Evolutionary conservation across 2,113 vertebrate species (phyloP).

Genomic region (Pleuronectes platessa): DNA sequence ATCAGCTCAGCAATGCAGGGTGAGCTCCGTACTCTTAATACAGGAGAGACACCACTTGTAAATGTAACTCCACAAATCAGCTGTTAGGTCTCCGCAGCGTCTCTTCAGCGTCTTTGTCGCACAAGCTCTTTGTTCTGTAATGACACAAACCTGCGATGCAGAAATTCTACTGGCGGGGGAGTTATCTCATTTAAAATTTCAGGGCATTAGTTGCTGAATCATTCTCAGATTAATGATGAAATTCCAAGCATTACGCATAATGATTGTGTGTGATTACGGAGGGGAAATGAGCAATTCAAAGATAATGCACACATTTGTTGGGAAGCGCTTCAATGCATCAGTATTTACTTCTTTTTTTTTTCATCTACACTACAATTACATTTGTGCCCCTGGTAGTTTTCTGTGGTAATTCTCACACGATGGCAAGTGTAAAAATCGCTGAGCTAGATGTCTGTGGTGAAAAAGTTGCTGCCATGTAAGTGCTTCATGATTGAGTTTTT

Average conservation of each 20-base stretch:
- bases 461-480: conserved; percentile 19
- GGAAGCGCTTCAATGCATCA: conserved; percentile 48
- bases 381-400: conserved; percentile 49
- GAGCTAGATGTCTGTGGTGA: conserved; percentile 23
- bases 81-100: conserved; percentile 19
- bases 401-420: conserved; percentile 38
- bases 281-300: conserved; percentile 58
- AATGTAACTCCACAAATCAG: conserved; percentile 22
- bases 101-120: conserved; percentile 33
- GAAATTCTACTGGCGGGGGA: conserved; percentile 13
- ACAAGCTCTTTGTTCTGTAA: conserved; percentile 47
- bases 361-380: conserved; percentile 52
- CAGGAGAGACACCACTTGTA: conserved; percentile 33
- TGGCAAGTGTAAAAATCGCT: conserved; percentile 32
- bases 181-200: conserved; percentile 59
- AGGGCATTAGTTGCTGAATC: conserved; percentile 56
- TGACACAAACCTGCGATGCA: conserved; percentile 48
- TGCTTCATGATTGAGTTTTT: conserved; percentile 16
- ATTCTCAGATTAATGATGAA: conserved; percentile 59
- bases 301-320: conserved; percentile 47
- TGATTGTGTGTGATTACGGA: conserved; percentile 49
- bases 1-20: conserved; percentile 13
- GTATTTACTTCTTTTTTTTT: conserved; percentile 32
- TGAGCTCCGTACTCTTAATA: conserved; percentile 42
- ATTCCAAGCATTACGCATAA: conserved; percentile 48